Base-by-base conservation (phyloP, 2,113 vertebrate genomes). In the Limanda limanda region DNA sequence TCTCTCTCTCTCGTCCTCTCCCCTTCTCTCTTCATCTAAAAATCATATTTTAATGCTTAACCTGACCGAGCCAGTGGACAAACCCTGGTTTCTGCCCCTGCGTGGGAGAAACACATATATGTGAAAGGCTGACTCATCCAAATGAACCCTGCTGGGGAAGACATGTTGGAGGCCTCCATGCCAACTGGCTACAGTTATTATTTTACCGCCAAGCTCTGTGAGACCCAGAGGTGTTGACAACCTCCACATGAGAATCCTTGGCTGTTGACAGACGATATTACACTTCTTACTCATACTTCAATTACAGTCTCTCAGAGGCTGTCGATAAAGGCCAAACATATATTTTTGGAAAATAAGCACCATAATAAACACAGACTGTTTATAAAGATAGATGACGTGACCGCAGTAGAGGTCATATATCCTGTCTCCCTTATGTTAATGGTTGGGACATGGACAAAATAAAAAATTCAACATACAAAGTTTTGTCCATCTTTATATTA, bases 71-170 rank as follows among this genome's bases (percentile, higher is more conserved):
- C 76, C 81, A 69, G 42, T 73, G 75, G 78, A 79, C 70, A 81
- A 24, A 20, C 0, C 17, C 63, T n/a, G n/a, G n/a, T n/a, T n/a
- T 75, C 62, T 59, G 51, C 40, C 25, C 27, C 52, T 60, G 74
- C 3, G 70, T 76, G 68, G 79, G 79, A 71, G 25, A 56, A 37
- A 65, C 65, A 72, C 77, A 78, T 81, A 57, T 59, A 82, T 83
- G 72, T 78, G 66, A 75, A 84, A 81, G 37, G 47, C 45, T 90
- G 80, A 90, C 68, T 90, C 82, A 88, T 81, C 60, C 8, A n/a
- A 31, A 84, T 76, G 83, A 56, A 65, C 64, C n/a, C 56, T 58
- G 73, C 62, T 65, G 80, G 64, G 65, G 42, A 72, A 82, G 76
- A 82, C 13, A 45, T 80, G 81, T 81, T 47, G 86, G 79, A 69